Evolutionary conservation across 2,888 invertebrate species (phyloP), one percentile per base, ranked within the genome.

Genomic region (Phyllotreta striolata): DNA sequence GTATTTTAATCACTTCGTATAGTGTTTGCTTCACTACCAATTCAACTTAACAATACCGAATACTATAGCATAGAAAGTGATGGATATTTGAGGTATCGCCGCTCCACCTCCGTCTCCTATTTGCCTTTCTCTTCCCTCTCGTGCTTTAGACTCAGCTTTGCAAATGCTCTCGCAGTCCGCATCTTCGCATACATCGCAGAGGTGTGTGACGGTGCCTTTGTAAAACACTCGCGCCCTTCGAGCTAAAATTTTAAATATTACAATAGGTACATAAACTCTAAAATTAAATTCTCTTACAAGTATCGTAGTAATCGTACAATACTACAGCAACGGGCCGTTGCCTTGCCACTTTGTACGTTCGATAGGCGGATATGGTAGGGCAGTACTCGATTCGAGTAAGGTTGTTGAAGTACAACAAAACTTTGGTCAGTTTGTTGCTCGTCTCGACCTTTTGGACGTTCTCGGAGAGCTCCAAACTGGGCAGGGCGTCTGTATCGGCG

Each of bases 221-320:
- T 93, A 95, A 82, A 95, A 95, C 72, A 90, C 88, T 70, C 93
- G 86, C 0, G 93, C 94, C 76, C 90, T 87, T 74, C 92, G 89
- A 74, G 92, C 93, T 92, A 76, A n/a, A 77, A 74, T 64, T 49
- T 24, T 14, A 49, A 14, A 47, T 54, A 39, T 1, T 24, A 24
- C 4, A 24, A 3, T 24, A 24, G 5, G 24, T 52, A 43, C n/a
- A 12, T 13, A 55, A 1, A 24, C 24, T n/a, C n/a, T n/a, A 47
- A 49, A 49, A 49, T 44, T 4, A 43, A 56, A 37, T 43, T 14
- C 69, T 86, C 90, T 87, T 79, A 95, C 95, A 91, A 67, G 91
- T 92, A 79, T 97, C 95, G 75, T 96, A 97, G 74, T 97, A 93
- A 79, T 98, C 97, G 72, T 90, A 91, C 44, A 97, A 87, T 44